Base-by-base conservation (phyloP, 2,888 invertebrate species). In the Caenorhabditis macrosperma region DNA sequence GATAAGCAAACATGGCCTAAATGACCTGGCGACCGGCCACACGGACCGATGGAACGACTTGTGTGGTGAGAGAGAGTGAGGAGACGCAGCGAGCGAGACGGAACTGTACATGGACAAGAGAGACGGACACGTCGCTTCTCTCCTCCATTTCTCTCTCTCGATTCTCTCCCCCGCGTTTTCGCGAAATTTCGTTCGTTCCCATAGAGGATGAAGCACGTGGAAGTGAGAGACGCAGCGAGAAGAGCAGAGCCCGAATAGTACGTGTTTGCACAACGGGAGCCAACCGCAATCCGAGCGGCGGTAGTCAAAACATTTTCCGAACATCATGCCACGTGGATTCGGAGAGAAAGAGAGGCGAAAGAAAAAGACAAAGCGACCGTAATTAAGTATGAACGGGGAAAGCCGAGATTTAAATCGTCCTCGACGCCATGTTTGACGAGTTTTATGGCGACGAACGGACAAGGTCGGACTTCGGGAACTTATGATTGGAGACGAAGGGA, bases 1-100 rank as follows among this genome's bases (percentile, higher is more conserved):
- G 52, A 61, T 71, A 71, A 71, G 61, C 69, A 60, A 71, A 71
- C 57, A 67, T 38, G 28, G 22, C 46, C 46, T 24, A 41, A 60
- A 60, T 63, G 63, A 50, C 63, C 50, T 63, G 35, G 30, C n/a
- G 44, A 38, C 7, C 28, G 52, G 52, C 61, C 30, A 44, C 10
- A 44, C 26, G 48, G 63, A 63, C 26, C 26, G 41, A 17, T 17
- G 7, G 63, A 35, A 24, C 50, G 46, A 64, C 33, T 33, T 33
- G 28, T 22, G n/a, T n/a, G 28, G 35, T 44, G 35, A 2, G 52
- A 35, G 61, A 50, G 61, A 24, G 22, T 26, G 12, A 12, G 24
- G 69, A 71, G 71, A 71, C 71, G 63, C 55, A 71, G 71, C 38
- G 10, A 12, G 20, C 28, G 10, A 50, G 50, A 61, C n/a, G 54